phyloP scores from a whole-genome alignment of 2,888 invertebrate species.

The Trimorus sp. region DNA sequence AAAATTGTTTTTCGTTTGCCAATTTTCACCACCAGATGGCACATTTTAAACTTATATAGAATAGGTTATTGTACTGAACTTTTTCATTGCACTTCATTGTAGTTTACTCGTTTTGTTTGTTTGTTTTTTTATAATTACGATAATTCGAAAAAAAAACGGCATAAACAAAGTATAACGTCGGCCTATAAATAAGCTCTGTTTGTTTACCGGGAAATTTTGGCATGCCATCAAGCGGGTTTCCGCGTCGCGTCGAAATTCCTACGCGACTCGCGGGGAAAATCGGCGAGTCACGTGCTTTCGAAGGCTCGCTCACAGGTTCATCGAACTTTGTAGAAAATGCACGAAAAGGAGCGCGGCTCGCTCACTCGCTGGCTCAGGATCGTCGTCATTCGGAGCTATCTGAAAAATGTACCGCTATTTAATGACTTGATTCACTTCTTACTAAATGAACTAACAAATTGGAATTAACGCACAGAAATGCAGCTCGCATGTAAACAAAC shows the following conservation, averaged over 20 bases:
- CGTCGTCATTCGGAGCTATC: constrained; percentile 74
- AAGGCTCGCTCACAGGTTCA: constrained; percentile 51
- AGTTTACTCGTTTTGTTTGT: too few species aligned
- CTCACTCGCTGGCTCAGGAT: constrained; percentile 77
- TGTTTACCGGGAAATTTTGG: constrained; percentile 46
- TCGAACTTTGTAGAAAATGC: constrained; percentile 70
- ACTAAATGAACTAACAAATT: constrained; percentile 3
- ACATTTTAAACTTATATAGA: too few species aligned
- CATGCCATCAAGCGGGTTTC: constrained; percentile 39
- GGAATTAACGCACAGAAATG: not conserved
- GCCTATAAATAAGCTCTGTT: constrained; percentile 34
- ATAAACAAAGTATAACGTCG: not conserved
- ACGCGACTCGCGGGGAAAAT: constrained; percentile 21
- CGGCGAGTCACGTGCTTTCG: constrained; percentile 40
- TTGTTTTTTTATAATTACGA: too few species aligned
- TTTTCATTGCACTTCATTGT: too few species aligned
- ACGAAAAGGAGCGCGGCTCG: constrained; percentile 72
- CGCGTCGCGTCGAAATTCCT: constrained; percentile 26
- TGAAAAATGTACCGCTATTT: constrained; percentile 71
- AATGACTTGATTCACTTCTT: not conserved
- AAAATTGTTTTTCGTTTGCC: too few species aligned
- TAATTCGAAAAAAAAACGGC: not conserved
- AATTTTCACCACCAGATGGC: too few species aligned
- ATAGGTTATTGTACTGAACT: too few species aligned
- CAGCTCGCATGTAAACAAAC: too few species aligned